phyloP scores from a whole-genome alignment of 2,888 invertebrate genomes.

The Zeuzera pyrina region DNA sequence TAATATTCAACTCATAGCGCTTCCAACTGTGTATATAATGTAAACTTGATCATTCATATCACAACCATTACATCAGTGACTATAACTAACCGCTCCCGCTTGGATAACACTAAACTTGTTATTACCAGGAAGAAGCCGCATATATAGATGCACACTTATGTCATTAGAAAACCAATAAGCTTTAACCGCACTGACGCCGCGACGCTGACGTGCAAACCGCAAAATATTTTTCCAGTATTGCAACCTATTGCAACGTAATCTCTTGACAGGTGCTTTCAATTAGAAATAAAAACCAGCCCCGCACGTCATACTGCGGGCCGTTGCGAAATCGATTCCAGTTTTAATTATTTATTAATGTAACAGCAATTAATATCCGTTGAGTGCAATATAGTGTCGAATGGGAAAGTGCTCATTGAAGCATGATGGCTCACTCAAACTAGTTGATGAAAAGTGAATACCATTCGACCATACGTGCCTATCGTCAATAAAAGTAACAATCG shows the following conservation, averaged over 20 bases:
- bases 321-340: conserved; percentile 30
- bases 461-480: conserved; percentile 11
- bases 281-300: conserved; percentile 34
- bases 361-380: conserved; percentile 32
- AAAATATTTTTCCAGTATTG: conserved; percentile 19
- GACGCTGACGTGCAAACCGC: conserved; percentile 16
- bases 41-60: too few relatives aligned
- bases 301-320: conserved; percentile 27
- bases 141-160: too few relatives aligned
- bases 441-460: conserved; percentile 14
- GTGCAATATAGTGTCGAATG: conserved; percentile 45
- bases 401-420: conserved; percentile 59
- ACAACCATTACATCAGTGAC: too few relatives aligned
- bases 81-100: too few relatives aligned
- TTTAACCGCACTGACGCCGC: conserved; percentile 11
- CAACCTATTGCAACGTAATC: conserved; percentile 19
- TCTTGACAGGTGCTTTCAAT: conserved; percentile 40
- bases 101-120: too few relatives aligned
- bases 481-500: conserved; percentile 39
- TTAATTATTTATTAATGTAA: conserved; percentile 26
- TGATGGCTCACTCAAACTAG: conserved; percentile 40
- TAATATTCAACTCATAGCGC: conserved; percentile 8
- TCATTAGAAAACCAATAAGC: conserved; percentile 1
- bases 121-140: too few relatives aligned
- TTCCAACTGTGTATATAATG: too few relatives aligned